phyloP scores from a whole-genome alignment of 2,113 vertebrate genomes.

The Gymnorhina tibicen region DNA sequence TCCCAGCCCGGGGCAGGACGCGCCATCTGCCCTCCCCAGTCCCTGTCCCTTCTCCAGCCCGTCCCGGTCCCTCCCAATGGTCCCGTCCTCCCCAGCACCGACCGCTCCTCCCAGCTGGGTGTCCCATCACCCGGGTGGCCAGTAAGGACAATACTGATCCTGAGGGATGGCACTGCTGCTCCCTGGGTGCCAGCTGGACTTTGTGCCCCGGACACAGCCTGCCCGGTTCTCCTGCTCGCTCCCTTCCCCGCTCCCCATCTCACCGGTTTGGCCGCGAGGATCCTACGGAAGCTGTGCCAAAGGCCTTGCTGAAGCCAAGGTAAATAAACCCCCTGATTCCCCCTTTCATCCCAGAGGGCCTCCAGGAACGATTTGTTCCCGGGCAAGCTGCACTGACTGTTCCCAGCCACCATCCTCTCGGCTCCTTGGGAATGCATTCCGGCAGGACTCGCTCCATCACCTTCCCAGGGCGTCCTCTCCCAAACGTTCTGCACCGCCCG shows the following conservation, averaged over 20 bases:
- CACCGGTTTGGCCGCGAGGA: fast-evolving
- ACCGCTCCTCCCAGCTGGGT: background rate
- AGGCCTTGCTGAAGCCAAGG: background rate
- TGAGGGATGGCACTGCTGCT: background rate
- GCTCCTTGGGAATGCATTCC: background rate
- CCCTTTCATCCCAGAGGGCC: background rate
- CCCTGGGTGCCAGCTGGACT: background rate
- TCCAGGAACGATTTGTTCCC: fast-evolving
- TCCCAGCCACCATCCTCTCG: fast-evolving
- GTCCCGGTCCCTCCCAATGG: background rate
- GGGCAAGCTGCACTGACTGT: background rate
- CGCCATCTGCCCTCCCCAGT: fast-evolving
- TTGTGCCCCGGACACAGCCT: fast-evolving
- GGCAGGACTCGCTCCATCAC: background rate
- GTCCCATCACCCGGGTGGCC: background rate
- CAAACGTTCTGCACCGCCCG: fast-evolving
- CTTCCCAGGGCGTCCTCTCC: fast-evolving
- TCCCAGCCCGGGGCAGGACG: background rate
- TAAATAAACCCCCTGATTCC: fast-evolving
- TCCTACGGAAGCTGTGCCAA: background rate
- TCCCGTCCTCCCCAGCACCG: background rate
- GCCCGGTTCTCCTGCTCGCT: background rate
- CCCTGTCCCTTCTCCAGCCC: background rate
- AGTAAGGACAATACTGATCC: background rate
- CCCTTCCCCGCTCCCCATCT: fast-evolving